Conservation (phyloP, 2,113 vertebrate species). For the Pluvianellus socialis region DNA sequence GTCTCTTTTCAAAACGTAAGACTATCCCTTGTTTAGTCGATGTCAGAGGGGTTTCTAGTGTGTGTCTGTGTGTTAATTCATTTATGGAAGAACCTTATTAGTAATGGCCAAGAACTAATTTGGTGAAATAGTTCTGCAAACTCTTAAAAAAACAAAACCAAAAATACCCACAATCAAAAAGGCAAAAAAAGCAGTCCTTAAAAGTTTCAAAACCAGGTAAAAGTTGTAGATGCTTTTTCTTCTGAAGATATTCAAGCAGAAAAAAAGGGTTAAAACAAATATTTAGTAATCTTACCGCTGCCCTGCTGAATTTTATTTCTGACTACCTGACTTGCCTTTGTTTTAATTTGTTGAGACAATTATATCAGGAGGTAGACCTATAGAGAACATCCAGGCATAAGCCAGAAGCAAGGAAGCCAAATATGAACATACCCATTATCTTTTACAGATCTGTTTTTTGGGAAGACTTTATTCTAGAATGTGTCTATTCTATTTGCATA, state of each 20-base stretch:
- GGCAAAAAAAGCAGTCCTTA: not conserved
- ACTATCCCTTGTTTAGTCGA: not conserved
- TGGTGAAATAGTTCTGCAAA: not conserved
- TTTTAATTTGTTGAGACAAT: not conserved
- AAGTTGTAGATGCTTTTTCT: not conserved
- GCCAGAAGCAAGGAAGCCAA: not conserved
- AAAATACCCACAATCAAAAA: too few species aligned
- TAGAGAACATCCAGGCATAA: not conserved
- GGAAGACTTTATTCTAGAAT: not conserved
- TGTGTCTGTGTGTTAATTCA: not conserved
- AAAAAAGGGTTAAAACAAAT: not conserved
- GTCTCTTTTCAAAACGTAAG: not conserved
- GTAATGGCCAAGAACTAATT: not conserved
- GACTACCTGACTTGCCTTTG: not conserved
- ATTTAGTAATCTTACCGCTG: accelerated
- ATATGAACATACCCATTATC: not conserved
- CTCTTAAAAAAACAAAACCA: not conserved
- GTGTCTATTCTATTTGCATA: not conserved
- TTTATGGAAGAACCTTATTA: not conserved
- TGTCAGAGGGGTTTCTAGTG: not conserved
- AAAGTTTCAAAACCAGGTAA: not conserved
- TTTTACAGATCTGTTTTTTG: not conserved
- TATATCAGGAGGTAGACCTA: not conserved
- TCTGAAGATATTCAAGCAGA: not conserved
- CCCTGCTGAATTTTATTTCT: not conserved